Evolutionary conservation across 1,140 invertebrate species (phyloP), one percentile per base, ranked within the genome.

Genomic region (Atta texana): DNA sequence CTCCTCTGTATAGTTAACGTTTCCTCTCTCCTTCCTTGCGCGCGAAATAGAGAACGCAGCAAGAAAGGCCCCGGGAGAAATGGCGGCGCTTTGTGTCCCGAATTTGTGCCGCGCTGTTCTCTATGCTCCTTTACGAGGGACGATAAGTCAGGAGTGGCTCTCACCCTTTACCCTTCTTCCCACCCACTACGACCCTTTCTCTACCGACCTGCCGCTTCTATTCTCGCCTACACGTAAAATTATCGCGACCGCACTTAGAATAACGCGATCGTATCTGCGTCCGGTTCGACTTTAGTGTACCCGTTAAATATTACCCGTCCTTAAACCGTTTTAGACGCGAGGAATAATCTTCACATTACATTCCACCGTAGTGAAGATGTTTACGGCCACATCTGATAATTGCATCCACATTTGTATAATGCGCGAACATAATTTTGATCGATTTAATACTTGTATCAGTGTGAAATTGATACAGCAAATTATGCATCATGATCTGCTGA

Each of bases 41-140:
- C 64, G 57, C 68, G 89, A 89, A 87, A 74, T 75, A 39, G 86
- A 81, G 86, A 88, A 64, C 53, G 72, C 89, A 84, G 90, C 92
- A 93, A 91, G 90, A 92, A 93, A 91, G 90, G 88, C 89, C 89
- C 85, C 69, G 80, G 88, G 88, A 93, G 93, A 93, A 93, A 93
- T 93, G 89, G 87, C 72, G 87, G 75, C 82, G 92, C 93, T 94
- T 93, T 94, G 92, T 93, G 92, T 92, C 89, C 90, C 91, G 90
- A 94, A 93, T 92, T 93, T 91, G 89, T 91, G 90, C 93, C 91
- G 88, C 92, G 74, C 90, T 90, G 90, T 91, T 93, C 88, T 90
- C 89, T 91, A 87, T 88, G 82, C 89, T 92, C 89, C 92, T 92
- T 93, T 92, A 90, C 87, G 87, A 86, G 77, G 81, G 78, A 87